A percentile compares a stretch with the other conserved stretches of the same genome.
These are phyloP conservation scores for Zoanthus gigantus DNA, from an alignment of 92 coral and sea anemone species.

Conservation along the genomic window DNA sequence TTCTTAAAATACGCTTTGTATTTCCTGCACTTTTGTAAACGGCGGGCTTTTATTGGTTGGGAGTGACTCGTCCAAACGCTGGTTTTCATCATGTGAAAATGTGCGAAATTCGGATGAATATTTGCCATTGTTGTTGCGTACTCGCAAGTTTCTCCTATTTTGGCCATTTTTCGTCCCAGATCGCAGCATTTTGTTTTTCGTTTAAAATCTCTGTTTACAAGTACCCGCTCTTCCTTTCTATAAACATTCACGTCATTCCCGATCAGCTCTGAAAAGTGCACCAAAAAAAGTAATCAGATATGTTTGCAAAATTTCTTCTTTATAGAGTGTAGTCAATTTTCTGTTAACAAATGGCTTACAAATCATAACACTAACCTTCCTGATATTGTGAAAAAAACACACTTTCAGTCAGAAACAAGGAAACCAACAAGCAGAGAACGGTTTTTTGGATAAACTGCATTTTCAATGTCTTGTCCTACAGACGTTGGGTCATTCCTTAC, in stretches of 20 bases:
- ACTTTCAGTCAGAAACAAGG: background rate
- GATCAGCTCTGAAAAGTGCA: background rate
- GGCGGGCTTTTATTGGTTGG: constrained; percentile 63
- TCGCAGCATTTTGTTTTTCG: constrained; percentile 71
- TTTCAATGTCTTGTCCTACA: background rate
- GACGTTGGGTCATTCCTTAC: background rate
- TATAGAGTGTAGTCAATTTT: background rate
- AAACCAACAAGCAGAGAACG: background rate
- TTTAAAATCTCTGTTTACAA: constrained; percentile 10
- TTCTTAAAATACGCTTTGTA: constrained; percentile 81
- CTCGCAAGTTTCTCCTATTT: constrained; percentile 80
- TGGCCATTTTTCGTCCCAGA: constrained; percentile 85
- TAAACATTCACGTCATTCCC: constrained; percentile 20
- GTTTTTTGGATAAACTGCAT: background rate
- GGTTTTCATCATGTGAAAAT: constrained; percentile 83
- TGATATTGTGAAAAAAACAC: background rate
- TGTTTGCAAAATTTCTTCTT: background rate
- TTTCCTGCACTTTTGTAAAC: constrained; percentile 76
- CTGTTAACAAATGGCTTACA: background rate
- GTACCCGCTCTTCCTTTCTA: background rate
- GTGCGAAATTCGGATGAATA: constrained; percentile 62
- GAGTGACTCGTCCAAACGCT: constrained; percentile 63
- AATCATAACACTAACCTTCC: background rate
- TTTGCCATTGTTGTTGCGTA: constrained; percentile 62
- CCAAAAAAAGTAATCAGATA: background rate